These are phyloP conservation scores for Agrotis exclamationis DNA, from an alignment of 2,888 invertebrate genomes.

Conservation along the genomic window DNA sequence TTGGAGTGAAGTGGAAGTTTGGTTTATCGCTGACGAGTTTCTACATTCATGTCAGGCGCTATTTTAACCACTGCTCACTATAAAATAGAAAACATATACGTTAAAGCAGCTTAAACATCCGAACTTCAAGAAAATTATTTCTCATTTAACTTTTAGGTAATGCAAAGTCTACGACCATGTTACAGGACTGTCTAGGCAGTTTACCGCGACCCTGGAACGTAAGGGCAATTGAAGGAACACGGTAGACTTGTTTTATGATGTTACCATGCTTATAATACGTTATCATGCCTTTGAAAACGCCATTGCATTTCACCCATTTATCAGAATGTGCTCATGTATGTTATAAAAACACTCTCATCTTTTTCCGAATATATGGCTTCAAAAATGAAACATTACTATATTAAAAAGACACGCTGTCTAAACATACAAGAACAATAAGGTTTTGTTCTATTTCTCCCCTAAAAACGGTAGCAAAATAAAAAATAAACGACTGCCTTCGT, in stretches of 20 bases:
- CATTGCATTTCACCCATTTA: no score
- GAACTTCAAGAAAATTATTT: not conserved
- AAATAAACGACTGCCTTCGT: slow-evolving; percentile 38
- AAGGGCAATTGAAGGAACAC: no score
- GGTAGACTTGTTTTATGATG: no score
- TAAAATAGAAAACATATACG: not conserved
- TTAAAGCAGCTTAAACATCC: not conserved
- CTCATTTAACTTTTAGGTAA: not conserved
- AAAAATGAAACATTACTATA: slow-evolving; percentile 32
- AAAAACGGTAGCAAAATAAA: slow-evolving; percentile 33
- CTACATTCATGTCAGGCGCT: not conserved
- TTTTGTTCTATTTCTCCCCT: slow-evolving; percentile 28
- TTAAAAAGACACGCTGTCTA: slow-evolving; percentile 30
- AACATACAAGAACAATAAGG: slow-evolving; percentile 32
- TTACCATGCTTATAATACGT: no score
- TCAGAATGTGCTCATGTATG: not conserved
- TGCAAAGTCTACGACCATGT: not conserved
- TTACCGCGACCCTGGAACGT: no score
- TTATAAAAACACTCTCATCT: no score
- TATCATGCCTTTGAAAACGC: not conserved
- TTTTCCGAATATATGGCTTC: not conserved
- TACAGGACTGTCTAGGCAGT: no score
- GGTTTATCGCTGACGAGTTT: not conserved
- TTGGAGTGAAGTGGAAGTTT: slow-evolving; percentile 15
- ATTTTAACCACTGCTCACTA: no score